Base-by-base conservation (phyloP, 2,797 vertebrate genomes). In the Pangasius larnaudii region DNA sequence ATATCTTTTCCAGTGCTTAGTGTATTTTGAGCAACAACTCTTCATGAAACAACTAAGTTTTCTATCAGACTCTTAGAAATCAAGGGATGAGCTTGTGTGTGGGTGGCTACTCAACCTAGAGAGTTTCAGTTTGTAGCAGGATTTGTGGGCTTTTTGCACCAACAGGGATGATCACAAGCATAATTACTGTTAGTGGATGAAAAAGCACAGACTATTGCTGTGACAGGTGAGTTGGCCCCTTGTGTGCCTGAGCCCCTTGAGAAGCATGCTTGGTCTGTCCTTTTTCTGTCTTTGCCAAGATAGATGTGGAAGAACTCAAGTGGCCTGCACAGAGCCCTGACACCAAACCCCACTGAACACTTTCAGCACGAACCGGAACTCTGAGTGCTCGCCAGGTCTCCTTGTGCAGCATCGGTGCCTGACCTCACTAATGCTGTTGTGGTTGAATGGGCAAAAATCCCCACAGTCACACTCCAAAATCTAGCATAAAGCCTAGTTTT, bases 81-180 rank as follows among this genome's bases (percentile, higher is more conserved):
- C 61, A 83, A 83, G 42, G 82, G 46, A 84, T 49, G 63, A 75
- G 84, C 56, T 30, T 83, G 42, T 65, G 42, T 83, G 81, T 30
- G 61, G 81, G 81, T 30, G 42, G 61, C 18, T 65, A 83, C 80
- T 49, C 59, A 46, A 83, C 27, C 80, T n/a, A 75, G 72, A 74
- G 51, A 46, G 39, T 83, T 65, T 83, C 3, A 65, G 42, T 11
- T 1, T 67, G 16, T 30, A 65, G 61, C 59, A 83, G 27, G 16
- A 83, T 63, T 63, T 63, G 13, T 63, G 39, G 58, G 58, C 58
- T n/a, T 63, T 46, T 27, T 46, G 14, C 6, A 46, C 36, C 39
- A 18, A 81, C 22, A 63, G 5, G 10, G 11, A 59, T 30, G 39
- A 42, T 65, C 59, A 46, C 13, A 63, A 63, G n/a, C 13, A 63